A percentile compares a stretch with the other conserved stretches of the same genome.
These are phyloP conservation scores for Vireo altiloquus DNA, from an alignment of 2,113 vertebrate species.

Conservation along the genomic window DNA sequence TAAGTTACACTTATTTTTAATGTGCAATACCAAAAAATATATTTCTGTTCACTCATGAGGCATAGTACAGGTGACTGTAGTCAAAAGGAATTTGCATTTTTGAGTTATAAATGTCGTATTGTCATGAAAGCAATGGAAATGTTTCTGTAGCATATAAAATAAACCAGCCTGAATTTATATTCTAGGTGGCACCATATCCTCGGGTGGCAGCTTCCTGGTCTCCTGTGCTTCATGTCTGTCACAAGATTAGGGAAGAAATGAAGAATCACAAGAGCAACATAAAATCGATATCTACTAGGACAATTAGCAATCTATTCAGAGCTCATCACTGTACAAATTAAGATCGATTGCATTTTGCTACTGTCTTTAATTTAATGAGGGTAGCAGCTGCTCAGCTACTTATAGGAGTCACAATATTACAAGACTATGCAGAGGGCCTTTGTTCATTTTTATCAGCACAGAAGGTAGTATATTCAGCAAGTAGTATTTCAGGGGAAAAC, in stretches of 20 bases:
- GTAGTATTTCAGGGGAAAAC: conserved; percentile 19
- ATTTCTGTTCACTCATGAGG: neutral
- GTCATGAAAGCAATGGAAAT: neutral
- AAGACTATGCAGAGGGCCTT: neutral
- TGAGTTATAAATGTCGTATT: neutral
- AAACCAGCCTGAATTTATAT: neutral
- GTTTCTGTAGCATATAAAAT: neutral
- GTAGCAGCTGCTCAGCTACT: conserved; percentile 22
- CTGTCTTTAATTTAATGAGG: conserved; percentile 49
- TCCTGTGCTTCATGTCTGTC: neutral
- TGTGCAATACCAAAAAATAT: neutral
- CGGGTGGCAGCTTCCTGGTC: neutral
- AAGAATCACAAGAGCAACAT: neutral
- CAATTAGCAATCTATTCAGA: conserved; percentile 38
- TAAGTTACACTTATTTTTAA: neutral
- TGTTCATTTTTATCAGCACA: neutral
- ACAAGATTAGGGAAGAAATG: neutral
- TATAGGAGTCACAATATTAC: neutral
- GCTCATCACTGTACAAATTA: conserved; percentile 39
- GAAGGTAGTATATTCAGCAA: neutral
- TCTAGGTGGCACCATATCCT: neutral
- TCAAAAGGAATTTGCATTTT: neutral
- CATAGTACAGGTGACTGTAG: neutral
- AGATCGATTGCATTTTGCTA: conserved; percentile 42
- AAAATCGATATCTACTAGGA: conserved; percentile 16